phyloP scores from a whole-genome alignment of 1,140 invertebrate species.

The Phenacoccus solenopsis region DNA sequence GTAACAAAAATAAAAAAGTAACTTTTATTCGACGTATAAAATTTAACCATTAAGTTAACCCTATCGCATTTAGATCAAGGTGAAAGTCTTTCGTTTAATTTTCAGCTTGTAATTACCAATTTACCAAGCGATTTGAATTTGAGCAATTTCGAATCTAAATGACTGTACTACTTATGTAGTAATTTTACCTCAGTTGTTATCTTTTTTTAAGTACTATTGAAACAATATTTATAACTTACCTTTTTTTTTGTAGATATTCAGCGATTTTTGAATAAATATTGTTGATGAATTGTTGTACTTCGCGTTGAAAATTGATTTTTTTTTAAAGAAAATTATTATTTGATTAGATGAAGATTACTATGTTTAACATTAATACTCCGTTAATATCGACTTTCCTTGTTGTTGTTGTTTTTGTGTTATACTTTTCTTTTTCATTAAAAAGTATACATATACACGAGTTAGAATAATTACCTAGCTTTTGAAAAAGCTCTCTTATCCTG shows the following conservation, averaged over 20 bases:
- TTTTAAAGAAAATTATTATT: neutral
- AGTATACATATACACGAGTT: no score
- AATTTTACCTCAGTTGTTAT: constrained; percentile 3
- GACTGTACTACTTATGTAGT: neutral
- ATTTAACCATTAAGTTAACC: no score
- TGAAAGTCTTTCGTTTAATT: neutral
- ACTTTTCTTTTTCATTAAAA: no score
- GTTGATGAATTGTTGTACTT: neutral
- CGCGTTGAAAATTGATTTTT: neutral
- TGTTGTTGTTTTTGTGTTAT: no score
- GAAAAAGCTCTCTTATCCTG: no score
- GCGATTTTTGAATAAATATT: neutral
- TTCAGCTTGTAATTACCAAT: neutral
- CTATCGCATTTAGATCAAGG: neutral
- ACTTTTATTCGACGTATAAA: no score
- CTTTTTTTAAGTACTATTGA: neutral
- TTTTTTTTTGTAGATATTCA: neutral
- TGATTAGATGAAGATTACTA: neutral
- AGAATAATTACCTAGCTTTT: no score
- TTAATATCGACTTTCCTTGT: no score
- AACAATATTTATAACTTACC: neutral
- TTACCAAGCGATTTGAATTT: neutral
- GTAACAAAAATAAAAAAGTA: no score
- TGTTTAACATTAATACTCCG: no score
- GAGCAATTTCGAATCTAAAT: neutral